Evolutionary conservation across 1,140 invertebrate genomes (phyloP).

Genomic region (Pseudomyrmex sp.): DNA sequence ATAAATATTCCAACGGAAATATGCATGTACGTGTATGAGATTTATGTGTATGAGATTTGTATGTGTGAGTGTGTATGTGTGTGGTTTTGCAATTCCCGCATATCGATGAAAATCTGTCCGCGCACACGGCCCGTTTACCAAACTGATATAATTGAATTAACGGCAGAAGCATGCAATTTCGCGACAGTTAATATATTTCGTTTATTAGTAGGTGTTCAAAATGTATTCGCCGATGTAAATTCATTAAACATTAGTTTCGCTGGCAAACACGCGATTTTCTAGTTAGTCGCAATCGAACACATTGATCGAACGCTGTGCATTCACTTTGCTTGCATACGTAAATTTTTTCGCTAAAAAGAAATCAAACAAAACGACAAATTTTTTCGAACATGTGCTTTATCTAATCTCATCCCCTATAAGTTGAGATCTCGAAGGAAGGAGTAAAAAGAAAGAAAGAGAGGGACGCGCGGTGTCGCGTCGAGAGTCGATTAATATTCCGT

Average conservation of each 20-base stretch:
- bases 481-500: conserved; percentile 45
- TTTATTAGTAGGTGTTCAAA: conserved; percentile 25
- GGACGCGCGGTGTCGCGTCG: not conserved
- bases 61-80: no score
- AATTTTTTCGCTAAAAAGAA: not conserved
- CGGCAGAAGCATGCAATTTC: conserved; percentile 43
- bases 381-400: no score
- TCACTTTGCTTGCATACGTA: no score
- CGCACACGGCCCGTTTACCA: conserved; percentile 22
- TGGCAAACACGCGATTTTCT: not conserved
- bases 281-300: not conserved
- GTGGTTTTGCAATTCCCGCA: conserved; percentile 36
- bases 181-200: conserved; percentile 31
- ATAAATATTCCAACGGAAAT: conserved; percentile 54
- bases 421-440: no score
- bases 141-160: conserved; percentile 48
- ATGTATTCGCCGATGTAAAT: not conserved
- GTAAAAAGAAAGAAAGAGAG: not conserved
- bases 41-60: no score
- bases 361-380: not conserved
- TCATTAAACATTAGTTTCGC: not conserved
- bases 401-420: no score
- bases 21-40: not conserved
- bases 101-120: conserved; percentile 33
- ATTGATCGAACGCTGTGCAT: no score